Evolutionary conservation across 1,140 invertebrate genomes (phyloP).

Genomic region (Drosophila bocqueti): DNA sequence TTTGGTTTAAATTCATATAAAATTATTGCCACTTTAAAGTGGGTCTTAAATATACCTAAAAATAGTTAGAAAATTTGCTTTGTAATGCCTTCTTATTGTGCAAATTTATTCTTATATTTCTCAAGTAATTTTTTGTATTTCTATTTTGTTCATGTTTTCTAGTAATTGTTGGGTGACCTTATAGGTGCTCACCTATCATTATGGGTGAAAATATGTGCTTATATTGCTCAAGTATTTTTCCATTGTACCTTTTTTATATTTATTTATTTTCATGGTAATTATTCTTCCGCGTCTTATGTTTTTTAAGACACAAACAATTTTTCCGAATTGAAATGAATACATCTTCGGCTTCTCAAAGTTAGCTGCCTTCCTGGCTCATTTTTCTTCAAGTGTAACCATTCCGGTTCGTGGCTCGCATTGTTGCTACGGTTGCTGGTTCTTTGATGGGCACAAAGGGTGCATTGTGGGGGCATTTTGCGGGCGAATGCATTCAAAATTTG

Average conservation of each 20-base stretch:
- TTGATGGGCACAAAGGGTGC: constrained; percentile 8
- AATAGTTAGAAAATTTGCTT: background rate
- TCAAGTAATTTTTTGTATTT: background rate
- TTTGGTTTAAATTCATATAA: no score
- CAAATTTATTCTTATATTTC: background rate
- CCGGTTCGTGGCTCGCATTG: constrained; percentile 10
- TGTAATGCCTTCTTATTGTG: background rate
- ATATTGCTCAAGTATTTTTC: no score
- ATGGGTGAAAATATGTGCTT: no score
- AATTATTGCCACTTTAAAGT: no score
- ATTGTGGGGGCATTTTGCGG: constrained; percentile 56
- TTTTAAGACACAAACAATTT: no score
- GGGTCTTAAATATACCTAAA: background rate
- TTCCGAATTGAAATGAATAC: no score
- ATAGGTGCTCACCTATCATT: no score
- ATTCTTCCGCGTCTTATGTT: no score
- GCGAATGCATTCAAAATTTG: constrained; percentile 58
- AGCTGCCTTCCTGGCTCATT: background rate
- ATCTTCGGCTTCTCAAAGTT: background rate
- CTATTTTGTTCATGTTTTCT: no score
- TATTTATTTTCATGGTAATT: no score
- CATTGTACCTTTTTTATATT: no score
- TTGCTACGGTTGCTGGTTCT: constrained; percentile 27
- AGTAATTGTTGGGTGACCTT: no score
- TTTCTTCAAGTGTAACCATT: background rate